Base-by-base conservation (phyloP, 1,140 invertebrate species). In the Seison nebaliae region DNA sequence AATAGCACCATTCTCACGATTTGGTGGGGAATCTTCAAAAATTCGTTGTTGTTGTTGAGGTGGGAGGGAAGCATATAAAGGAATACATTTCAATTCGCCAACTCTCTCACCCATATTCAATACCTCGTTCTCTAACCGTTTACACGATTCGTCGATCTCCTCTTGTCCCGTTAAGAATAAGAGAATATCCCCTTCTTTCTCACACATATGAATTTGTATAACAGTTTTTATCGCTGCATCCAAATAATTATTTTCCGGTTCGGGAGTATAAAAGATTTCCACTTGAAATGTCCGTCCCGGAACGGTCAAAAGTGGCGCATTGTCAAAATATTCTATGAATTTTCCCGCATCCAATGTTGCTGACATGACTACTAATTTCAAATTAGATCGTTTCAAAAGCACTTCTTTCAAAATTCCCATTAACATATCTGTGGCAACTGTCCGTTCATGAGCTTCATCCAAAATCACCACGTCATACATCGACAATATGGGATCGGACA, bases 81-180 rank as follows among this genome's bases (percentile, higher is more conserved):
- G 91, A 58, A 98, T 94, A 60, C 88, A 96, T 55, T 86, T 91
- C 16, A 98, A 57, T 55, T 94, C 83, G 0, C 88, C 88, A 28
- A 88, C 76, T 52, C 96, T 84, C 0, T 79, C 73, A 0, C 84
- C 86, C 7, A 96, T 59, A 61, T 86, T 91, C 50, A 94, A 81
- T 43, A 94, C 74, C 65, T 96, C 86, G 22, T 79, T 60, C 58
- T 93, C 84, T 35, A 98, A 84, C 47, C 84, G 63, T 57, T 96
- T 96, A 53, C 91, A 98, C 0, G 91, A 88, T 57, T 96, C 88
- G 62, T 98, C 91, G 40, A 98, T 99, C 67, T 99, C 91, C 79
- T 75, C 72, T 57, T 75, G 72, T 28, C 73, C 72, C n/a, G 91
- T 98, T 3, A 98, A 64, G 55, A 98, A 98, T 4, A 98, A 61